phyloP scores from a whole-genome alignment of 2,797 vertebrate species.

The Dermochelys coriacea region DNA sequence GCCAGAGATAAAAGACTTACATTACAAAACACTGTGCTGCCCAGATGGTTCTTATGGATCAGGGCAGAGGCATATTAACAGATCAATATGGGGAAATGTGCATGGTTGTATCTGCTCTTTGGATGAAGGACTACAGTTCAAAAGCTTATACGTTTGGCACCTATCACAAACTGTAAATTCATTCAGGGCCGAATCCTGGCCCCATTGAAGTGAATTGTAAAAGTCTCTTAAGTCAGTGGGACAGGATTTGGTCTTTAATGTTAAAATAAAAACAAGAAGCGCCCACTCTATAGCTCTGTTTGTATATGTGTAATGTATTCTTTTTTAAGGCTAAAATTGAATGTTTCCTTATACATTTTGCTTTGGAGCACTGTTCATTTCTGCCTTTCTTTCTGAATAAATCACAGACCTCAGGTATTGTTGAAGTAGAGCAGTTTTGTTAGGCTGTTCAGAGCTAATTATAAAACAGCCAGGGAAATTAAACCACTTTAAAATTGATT shows the following conservation, averaged over 20 bases:
- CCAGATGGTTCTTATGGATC: background rate
- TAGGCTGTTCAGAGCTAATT: background rate
- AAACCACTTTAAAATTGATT: background rate
- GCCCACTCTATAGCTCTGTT: background rate
- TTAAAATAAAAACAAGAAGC: background rate
- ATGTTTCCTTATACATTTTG: background rate
- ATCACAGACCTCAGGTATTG: background rate
- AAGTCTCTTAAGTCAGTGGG: background rate
- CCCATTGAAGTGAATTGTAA: background rate
- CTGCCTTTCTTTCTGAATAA: slow-evolving; percentile 3
- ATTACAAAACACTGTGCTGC: background rate
- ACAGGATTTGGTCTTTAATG: background rate
- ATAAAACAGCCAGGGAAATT: background rate
- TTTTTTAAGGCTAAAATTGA: slow-evolving; percentile 8
- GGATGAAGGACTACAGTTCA: background rate
- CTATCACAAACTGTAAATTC: background rate
- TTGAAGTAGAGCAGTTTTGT: background rate
- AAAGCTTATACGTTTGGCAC: background rate
- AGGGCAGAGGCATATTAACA: background rate
- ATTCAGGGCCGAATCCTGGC: background rate
- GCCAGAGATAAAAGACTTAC: background rate
- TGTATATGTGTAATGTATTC: background rate
- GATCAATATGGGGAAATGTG: background rate
- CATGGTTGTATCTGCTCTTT: background rate
- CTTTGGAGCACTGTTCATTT: background rate